A percentile compares a stretch with the other conserved stretches of the same genome.
Conservation (phyloP, 2,888 invertebrate species). For the Nesidiocoris tenuis region DNA sequence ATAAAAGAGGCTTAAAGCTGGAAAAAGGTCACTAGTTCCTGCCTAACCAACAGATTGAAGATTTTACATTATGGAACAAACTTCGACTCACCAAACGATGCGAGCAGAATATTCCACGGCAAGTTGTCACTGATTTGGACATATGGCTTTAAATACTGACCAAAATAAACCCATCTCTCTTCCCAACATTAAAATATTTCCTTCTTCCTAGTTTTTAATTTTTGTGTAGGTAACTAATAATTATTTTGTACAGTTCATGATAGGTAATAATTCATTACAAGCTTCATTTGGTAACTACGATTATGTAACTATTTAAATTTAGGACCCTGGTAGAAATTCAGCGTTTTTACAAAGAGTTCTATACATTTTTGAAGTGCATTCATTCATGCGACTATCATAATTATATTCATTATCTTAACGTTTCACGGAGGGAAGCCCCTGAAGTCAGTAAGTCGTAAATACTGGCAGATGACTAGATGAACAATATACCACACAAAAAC, state of each 20-base stretch:
- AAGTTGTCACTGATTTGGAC: too few species aligned
- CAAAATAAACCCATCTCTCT: too few species aligned
- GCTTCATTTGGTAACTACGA: conserved; percentile 27
- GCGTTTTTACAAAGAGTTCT: not conserved
- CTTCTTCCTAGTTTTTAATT: too few species aligned
- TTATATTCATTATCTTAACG: not conserved
- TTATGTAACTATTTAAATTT: conserved; percentile 9
- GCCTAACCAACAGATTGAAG: too few species aligned
- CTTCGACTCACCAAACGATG: too few species aligned
- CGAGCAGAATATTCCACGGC: too few species aligned
- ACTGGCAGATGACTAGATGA: conserved; percentile 38
- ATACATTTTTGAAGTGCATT: not conserved
- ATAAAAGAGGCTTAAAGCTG: too few species aligned
- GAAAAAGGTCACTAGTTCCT: too few species aligned
- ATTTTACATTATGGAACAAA: too few species aligned
- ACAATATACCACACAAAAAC: conserved; percentile 12
- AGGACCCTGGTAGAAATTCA: conserved; percentile 27
- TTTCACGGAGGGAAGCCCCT: conserved; percentile 25
- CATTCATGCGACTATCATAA: not conserved
- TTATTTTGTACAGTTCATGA: conserved; percentile 3
- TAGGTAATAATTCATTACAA: conserved; percentile 3
- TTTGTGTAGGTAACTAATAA: too few species aligned
- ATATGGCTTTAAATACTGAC: too few species aligned
- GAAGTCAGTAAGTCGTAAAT: conserved; percentile 26
- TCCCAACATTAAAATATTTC: too few species aligned